phyloP scores from a whole-genome alignment of 2,797 vertebrate genomes.

The Australoheros facetus region DNA sequence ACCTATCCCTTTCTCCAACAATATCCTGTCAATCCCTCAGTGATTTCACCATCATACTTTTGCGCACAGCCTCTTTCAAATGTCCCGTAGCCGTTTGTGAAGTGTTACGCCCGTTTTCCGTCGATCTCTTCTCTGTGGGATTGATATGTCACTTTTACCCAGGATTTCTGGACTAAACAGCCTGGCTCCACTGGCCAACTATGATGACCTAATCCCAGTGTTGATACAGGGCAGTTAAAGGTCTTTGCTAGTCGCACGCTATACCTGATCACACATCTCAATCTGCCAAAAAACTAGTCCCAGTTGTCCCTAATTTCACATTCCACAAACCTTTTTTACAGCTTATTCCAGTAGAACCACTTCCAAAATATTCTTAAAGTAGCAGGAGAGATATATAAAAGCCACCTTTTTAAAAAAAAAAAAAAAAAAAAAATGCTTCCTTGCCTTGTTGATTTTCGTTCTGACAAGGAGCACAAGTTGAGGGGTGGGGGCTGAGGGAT shows the following conservation, averaged over 20 bases:
- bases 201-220: constrained; percentile 69
- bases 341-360: constrained; percentile 34
- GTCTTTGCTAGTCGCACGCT: constrained; percentile 46
- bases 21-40: constrained; percentile 67
- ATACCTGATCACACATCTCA: constrained; percentile 70
- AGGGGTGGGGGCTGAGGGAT: constrained; percentile 9
- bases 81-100: constrained; percentile 62
- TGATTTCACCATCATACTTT: constrained; percentile 39
- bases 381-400: constrained; percentile 36
- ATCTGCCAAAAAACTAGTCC: constrained; percentile 50
- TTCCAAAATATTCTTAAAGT: constrained; percentile 50
- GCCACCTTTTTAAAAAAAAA: constrained; percentile 36
- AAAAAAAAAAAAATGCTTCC: constrained; percentile 7
- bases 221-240: constrained; percentile 64
- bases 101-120: constrained; percentile 68
- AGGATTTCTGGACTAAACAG: constrained; percentile 52
- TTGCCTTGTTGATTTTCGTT: constrained; percentile 47
- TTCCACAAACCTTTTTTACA: constrained; percentile 56
- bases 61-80: constrained; percentile 55
- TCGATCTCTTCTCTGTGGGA: constrained; percentile 57
- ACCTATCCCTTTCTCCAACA: constrained; percentile 44
- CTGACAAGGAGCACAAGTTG: constrained; percentile 21
- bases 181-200: constrained; percentile 53
- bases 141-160: constrained; percentile 66
- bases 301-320: constrained; percentile 49